Conservation (phyloP, 2,797 vertebrate genomes). For the Chrosomus eos region DNA sequence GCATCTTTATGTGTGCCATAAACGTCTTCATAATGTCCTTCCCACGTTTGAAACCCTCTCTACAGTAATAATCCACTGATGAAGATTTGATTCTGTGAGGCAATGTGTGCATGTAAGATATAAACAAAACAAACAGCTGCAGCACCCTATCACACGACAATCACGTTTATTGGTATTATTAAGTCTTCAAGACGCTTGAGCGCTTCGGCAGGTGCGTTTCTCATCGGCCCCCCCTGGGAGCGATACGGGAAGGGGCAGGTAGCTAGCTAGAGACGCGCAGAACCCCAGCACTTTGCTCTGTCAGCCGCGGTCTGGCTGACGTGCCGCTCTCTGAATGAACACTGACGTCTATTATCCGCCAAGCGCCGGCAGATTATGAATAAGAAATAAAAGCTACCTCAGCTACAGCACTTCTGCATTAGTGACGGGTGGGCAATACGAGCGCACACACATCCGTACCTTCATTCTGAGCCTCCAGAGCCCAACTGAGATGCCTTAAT, state of each 20-base stretch:
- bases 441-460: constrained; percentile 58
- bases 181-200: constrained; percentile 79
- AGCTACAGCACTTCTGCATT: constrained; percentile 88
- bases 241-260: constrained; percentile 69
- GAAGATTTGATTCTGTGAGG: constrained; percentile 33
- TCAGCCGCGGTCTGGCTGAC: constrained; percentile 72
- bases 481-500: constrained; percentile 68
- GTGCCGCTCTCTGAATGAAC: constrained; percentile 76
- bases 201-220: constrained; percentile 29
- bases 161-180: constrained; percentile 81
- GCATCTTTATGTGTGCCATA: constrained; percentile 35
- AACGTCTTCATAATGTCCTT: constrained; percentile 23
- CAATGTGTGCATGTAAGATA: constrained; percentile 78
- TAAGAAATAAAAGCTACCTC: constrained; percentile 89
- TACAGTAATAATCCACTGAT: constrained; percentile 26
- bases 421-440: constrained; percentile 61
- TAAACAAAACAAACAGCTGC: constrained; percentile 73
- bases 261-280: constrained; percentile 77
- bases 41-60: constrained; percentile 5
- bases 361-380: constrained; percentile 86
- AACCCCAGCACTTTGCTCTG: constrained; percentile 67
- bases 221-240: constrained; percentile 69
- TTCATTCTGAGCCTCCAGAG: constrained; percentile 66
- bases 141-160: constrained; percentile 79
- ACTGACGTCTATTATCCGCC: constrained; percentile 82